Base-by-base conservation (phyloP, 1,140 invertebrate species). In the Magallana ariakensis region DNA sequence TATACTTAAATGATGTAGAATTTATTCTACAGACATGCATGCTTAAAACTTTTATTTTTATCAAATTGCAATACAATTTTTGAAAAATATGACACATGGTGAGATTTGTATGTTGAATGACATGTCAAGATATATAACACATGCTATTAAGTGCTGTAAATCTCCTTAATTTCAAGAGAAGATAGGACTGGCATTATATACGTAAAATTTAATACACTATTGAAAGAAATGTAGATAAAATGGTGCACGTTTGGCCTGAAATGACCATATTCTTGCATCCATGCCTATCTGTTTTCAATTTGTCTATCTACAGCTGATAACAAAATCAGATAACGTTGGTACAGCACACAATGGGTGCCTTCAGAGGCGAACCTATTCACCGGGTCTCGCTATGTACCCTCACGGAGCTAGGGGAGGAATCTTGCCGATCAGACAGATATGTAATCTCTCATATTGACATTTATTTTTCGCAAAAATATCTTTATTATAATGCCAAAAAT, bases 401-500 rank as follows among this genome's bases (percentile, higher is more conserved):
- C 15, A 15, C 19, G 13, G 66, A 70, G 66, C 19, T 26, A 22
- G 66, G 66, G 66, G 19, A 70, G 66, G 66, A 8, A 70, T 26
- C 66, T 70, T 10, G 11, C 19, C 11, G 19, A 22, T 70, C 66
- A 70, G 66, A 70, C 66, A 70, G 66, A 70, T 70, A 70, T 70
- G 66, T 26, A 70, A 70, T 70, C 66, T 70, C 66, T 26, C 19
- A 70, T 70, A 70, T 26, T 70, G 66, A 70, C 66, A 70, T 70
- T 70, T 70, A 70, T 70, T 70, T 70, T 70, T 70, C 66, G 33
- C 66, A 70, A 70, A 70, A 70, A 46, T 26, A 70, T 26, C 66
- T 70, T 70, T 70, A 70, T 70, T 70, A 70, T 70, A 70, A 70
- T 26, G 66, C 66, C 66, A 70, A 70, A 70, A 70, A 70, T 70